phyloP scores from a whole-genome alignment of 2,888 invertebrate genomes.

The Cepaea hortensis region DNA sequence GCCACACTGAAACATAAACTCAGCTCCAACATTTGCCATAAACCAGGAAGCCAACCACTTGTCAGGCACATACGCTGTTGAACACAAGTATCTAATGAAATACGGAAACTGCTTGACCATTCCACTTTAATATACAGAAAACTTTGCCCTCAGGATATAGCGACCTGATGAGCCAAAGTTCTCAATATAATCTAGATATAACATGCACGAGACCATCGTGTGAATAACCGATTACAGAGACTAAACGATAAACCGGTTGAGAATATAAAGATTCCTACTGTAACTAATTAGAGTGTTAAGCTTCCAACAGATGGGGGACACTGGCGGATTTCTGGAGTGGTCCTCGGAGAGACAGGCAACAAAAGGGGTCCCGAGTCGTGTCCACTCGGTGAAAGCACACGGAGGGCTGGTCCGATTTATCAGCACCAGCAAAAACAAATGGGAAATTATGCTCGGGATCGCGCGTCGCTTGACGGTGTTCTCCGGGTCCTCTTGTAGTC shows the following conservation, averaged over 20 bases:
- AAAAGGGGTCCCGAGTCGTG: slow-evolving; percentile 9
- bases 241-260: not conserved
- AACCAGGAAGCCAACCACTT: no score
- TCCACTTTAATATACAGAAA: no score
- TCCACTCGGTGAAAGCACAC: slow-evolving; percentile 35
- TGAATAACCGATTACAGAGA: not conserved
- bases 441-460: slow-evolving; percentile 35
- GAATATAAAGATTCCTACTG: not conserved
- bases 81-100: no score
- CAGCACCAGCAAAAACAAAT: slow-evolving; percentile 38
- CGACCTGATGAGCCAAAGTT: no score
- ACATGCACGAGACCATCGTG: not conserved
- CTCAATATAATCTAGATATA: not conserved
- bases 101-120: no score
- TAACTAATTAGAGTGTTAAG: not conserved
- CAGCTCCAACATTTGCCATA: no score
- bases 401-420: slow-evolving; percentile 24
- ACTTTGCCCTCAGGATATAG: no score
- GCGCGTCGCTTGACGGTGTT: slow-evolving; percentile 33
- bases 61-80: no score
- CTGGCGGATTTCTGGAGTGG: not conserved
- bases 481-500: slow-evolving; percentile 7
- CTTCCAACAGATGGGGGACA: not conserved
- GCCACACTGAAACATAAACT: no score
- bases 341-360: slow-evolving; percentile 9